Evolutionary conservation across 2,113 vertebrate species (phyloP), one percentile per base, ranked within the genome.

Genomic region (Pipa parva): DNA sequence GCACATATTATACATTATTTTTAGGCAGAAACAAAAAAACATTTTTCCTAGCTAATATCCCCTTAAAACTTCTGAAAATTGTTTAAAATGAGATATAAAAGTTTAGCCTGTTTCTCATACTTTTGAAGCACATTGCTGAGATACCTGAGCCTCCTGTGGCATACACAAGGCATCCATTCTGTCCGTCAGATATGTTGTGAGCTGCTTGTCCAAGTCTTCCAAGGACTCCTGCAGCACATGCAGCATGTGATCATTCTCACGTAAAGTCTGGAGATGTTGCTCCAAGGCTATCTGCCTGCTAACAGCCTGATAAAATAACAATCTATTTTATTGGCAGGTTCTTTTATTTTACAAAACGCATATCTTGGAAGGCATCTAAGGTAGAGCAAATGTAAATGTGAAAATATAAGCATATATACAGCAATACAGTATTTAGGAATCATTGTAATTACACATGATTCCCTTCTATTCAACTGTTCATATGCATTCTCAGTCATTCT

Each of bases 181-280:
- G n/a, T 99, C 94, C 0, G 95, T 98, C 77, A 99, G 83, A 78
- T 97, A 98, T 0, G 92, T 91, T 0, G 95, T 95, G 39, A 99
- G 89, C 0, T 88, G 94, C 71, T 92, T 90, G 73, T 98, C 95
- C 76, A 99, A 83, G 64, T 92, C 92, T 13, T 65, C 80, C 55
- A 98, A 84, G 48, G 89, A 91, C 67, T 96, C 94, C 67, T 95
- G 95, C 71, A 99, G 81, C 15, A 87, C 80, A 15, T 95, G 92
- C 25, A 98, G 80, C 48, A 85, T 84, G 74, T 90, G 87, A 24
- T 96, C 92, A 0, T 88, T 92, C 79, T 98, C 94, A 51, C 81
- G 76, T 70, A 96, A 80, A 8, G 77, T 84, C 59, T 89, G 89
- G 73, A 97, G 87, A 60, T 94, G 92, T 63, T 96, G 92, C 80